Conservation (phyloP, 2,888 invertebrate genomes). For the Nematopogon swammerdamellus region DNA sequence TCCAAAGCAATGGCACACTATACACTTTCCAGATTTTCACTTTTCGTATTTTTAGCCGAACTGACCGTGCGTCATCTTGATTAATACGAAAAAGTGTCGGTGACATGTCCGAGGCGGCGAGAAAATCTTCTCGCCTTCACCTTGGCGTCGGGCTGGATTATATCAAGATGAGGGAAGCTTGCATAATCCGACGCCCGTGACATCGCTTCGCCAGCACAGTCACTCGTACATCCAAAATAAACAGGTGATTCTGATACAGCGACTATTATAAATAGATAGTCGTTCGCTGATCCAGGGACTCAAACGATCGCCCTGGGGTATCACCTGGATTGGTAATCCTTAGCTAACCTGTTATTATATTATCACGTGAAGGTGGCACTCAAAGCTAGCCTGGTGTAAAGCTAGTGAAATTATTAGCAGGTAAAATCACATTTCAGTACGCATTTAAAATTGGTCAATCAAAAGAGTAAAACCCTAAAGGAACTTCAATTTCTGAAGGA, state of each 20-base stretch:
- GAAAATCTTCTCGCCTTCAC: conserved; percentile 41
- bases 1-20: not conserved
- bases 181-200: conserved; percentile 41
- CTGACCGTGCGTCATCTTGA: conserved; percentile 6
- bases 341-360: too few species aligned
- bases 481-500: too few species aligned
- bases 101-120: conserved; percentile 28
- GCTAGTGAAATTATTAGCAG: too few species aligned
- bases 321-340: too few species aligned
- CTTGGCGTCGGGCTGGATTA: conserved; percentile 38
- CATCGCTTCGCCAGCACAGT: conserved; percentile 17
- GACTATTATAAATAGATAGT: not conserved
- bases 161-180: conserved; percentile 27
- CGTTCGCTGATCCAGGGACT: too few species aligned
- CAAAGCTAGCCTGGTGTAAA: too few species aligned
- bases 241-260: conserved; percentile 15
- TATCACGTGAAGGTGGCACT: too few species aligned
- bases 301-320: too few species aligned
- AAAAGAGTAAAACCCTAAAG: too few species aligned
- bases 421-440: too few species aligned
- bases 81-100: conserved; percentile 20
- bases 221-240: conserved; percentile 30
- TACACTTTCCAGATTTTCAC: not conserved
- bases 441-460: too few species aligned
- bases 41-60: conserved; percentile 1